A percentile compares a stretch with the other conserved stretches of the same genome.
Conservation (phyloP, 2,888 invertebrate species). For the Torymus tubicola region DNA sequence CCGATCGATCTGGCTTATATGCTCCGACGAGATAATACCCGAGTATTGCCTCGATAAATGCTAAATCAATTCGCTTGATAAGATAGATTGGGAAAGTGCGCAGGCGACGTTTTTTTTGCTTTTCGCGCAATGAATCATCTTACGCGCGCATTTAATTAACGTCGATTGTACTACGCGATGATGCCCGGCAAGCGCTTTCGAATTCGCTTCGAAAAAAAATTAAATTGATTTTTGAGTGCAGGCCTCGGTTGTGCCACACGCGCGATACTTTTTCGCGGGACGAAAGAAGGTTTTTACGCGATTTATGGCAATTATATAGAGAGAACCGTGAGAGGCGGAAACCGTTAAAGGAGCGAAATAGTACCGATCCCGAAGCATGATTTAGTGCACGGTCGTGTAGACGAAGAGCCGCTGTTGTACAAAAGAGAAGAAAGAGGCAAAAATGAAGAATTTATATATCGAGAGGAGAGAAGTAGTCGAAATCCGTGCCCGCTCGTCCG, state of each 20-base stretch:
- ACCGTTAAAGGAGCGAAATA: no score
- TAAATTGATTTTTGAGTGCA: no score
- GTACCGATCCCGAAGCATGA: constrained; percentile 25
- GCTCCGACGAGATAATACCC: not conserved
- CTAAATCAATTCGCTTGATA: constrained; percentile 23
- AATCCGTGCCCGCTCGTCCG: constrained; percentile 20
- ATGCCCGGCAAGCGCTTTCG: no score
- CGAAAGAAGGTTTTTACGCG: not conserved
- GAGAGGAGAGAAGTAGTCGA: constrained; percentile 19
- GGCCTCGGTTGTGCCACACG: no score
- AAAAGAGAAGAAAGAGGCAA: constrained; percentile 30
- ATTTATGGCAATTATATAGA: constrained; percentile 32
- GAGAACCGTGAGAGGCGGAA: not conserved
- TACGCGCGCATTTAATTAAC: constrained; percentile 17
- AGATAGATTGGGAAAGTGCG: constrained; percentile 1
- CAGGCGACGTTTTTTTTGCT: no score
- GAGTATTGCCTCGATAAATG: not conserved
- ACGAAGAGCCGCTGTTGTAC: not conserved
- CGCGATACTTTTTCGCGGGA: no score
- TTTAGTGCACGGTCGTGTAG: constrained; percentile 13
- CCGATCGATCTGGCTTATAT: constrained; percentile 8
- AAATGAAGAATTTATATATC: constrained; percentile 23
- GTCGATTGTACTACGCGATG: not conserved
- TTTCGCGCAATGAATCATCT: constrained; percentile 11
- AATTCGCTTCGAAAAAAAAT: no score